These are phyloP conservation scores for Drosophila sulfurigaster DNA, from an alignment of 1,140 invertebrate species.

Conservation along the genomic window DNA sequence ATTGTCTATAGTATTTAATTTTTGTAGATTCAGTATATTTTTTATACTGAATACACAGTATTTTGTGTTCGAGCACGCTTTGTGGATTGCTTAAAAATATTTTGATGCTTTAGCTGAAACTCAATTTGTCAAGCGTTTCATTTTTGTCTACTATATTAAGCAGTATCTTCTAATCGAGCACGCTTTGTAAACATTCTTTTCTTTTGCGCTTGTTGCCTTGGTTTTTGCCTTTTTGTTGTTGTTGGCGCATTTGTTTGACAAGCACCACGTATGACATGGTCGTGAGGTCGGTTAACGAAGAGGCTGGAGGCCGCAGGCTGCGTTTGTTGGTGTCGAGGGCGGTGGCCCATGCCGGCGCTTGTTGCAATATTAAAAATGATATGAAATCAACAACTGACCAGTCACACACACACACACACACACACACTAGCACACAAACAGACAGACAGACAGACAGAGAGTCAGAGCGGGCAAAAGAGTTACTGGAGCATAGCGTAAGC, in stretches of 20 bases:
- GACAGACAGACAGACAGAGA: conserved; percentile 1
- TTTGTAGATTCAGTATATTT: background rate
- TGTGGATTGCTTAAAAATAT: background rate
- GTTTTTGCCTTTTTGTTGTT: conserved; percentile 9
- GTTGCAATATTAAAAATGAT: conserved; percentile 67
- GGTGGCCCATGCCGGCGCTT: conserved; percentile 19
- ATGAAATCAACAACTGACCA: conserved; percentile 53
- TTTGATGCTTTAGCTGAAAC: too few relatives aligned
- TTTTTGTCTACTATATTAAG: background rate
- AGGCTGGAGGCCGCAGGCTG: background rate
- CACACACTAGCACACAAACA: background rate
- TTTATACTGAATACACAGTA: background rate
- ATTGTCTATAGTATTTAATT: too few relatives aligned
- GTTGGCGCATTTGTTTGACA: conserved; percentile 20
- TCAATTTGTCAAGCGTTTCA: too few relatives aligned
- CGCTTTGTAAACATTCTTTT: background rate
- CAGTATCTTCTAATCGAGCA: background rate
- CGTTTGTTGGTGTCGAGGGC: conserved; percentile 6
- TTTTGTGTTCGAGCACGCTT: background rate
- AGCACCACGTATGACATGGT: conserved; percentile 13
- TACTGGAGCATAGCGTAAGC: conserved; percentile 45
- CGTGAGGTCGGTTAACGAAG: conserved; percentile 26
- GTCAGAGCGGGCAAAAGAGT: conserved; percentile 26
- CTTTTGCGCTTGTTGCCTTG: background rate
- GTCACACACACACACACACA: background rate